Percentiles rank a stretch among this genome's conserved stretches.
Conservation (phyloP, 1,140 invertebrate species). For the Homarus americanus region DNA sequence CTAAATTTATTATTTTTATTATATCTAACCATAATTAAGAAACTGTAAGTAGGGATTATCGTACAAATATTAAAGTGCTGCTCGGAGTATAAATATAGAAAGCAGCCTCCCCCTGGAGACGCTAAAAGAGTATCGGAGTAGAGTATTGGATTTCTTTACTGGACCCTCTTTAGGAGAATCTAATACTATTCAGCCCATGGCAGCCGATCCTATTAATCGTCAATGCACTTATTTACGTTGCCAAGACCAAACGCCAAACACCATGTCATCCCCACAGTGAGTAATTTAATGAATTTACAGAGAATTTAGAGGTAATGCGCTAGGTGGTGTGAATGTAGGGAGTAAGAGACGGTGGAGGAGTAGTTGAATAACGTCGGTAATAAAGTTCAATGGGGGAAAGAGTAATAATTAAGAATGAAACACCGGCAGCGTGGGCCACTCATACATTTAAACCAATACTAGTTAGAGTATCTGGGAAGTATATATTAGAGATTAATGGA, state of each 20-base stretch:
- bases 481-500: too few relatives aligned
- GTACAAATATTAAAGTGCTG: background rate
- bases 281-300: background rate
- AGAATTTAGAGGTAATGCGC: background rate
- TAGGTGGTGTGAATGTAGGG: background rate
- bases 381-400: background rate
- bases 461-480: too few relatives aligned
- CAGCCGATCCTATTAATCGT: background rate
- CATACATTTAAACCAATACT: too few relatives aligned
- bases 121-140: background rate
- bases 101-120: background rate
- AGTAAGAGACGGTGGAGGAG: background rate
- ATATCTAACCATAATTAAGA: background rate
- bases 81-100: background rate
- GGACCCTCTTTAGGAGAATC: too few relatives aligned
- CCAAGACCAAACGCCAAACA: conserved; percentile 52
- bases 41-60: background rate
- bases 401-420: background rate
- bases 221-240: conserved; percentile 17
- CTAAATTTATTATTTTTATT: background rate
- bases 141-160: background rate
- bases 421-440: conserved; percentile 16
- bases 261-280: conserved; percentile 54
- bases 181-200: background rate
- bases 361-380: background rate